Percentiles rank a stretch among this genome's conserved stretches.
Evolutionary conservation across 1,140 invertebrate genomes (phyloP).

Genomic region (Anoplolepis gracilipes): DNA sequence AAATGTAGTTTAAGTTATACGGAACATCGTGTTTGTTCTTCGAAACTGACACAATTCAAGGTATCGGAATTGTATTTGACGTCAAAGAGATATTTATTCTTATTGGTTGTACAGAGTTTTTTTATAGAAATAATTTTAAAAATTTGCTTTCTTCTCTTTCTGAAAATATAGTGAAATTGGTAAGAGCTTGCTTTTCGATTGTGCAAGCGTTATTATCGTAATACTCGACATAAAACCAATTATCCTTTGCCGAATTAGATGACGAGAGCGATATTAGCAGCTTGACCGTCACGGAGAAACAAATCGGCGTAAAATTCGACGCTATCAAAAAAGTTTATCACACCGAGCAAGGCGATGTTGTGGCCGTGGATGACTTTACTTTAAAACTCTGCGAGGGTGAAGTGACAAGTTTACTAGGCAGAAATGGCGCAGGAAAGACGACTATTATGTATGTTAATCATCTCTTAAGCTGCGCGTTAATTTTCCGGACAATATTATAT

Average conservation of each 20-base stretch:
- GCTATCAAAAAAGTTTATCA: slow-evolving; percentile 85
- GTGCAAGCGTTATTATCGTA: background rate
- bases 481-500: background rate
- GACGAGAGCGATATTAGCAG: slow-evolving; percentile 77
- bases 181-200: slow-evolving; percentile 58
- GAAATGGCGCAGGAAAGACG: slow-evolving; percentile 94
- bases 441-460: slow-evolving; percentile 90
- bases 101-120: background rate
- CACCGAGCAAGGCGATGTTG: slow-evolving; percentile 77
- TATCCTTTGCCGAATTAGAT: slow-evolving; percentile 65
- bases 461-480: background rate
- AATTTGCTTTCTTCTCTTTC: slow-evolving; percentile 44
- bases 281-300: slow-evolving; percentile 80
- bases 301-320: slow-evolving; percentile 85
- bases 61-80: background rate
- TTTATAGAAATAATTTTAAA: slow-evolving; percentile 5
- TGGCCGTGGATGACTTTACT: slow-evolving; percentile 90
- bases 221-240: background rate
- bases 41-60: background rate
- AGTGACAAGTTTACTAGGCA: slow-evolving; percentile 91
- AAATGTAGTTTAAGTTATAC: background rate
- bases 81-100: background rate
- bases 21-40: background rate
- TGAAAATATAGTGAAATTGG: slow-evolving; percentile 14
- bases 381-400: slow-evolving; percentile 89